Percentiles rank a stretch among this genome's conserved stretches.
Evolutionary conservation across 2,797 vertebrate genomes (phyloP).

Genomic region (Pseudochirops corinnae): DNA sequence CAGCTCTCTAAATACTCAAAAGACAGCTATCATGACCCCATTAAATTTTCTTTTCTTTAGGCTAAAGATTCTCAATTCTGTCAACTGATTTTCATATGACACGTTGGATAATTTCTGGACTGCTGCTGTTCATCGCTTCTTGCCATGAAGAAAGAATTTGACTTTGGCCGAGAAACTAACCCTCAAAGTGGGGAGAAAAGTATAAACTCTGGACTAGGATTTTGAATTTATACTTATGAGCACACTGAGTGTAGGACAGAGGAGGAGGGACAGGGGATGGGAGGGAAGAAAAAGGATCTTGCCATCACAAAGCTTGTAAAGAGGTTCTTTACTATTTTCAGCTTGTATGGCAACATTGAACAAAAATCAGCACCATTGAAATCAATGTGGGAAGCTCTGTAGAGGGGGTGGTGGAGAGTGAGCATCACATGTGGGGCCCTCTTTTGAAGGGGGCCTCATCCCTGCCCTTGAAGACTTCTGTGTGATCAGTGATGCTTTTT

Average conservation of each 20-base stretch:
- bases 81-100: background rate
- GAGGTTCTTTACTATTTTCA: slow-evolving; percentile 65
- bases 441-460: background rate
- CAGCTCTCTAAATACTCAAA: background rate
- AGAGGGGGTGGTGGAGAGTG: background rate
- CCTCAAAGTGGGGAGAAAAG: slow-evolving; percentile 67
- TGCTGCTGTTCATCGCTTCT: background rate
- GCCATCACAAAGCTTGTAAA: slow-evolving; percentile 81
- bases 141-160: background rate
- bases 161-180: slow-evolving; percentile 50
- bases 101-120: background rate
- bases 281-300: slow-evolving; percentile 61
- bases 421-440: background rate
- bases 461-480: background rate
- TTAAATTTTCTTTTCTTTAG: background rate
- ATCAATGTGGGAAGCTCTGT: slow-evolving; percentile 74
- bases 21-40: background rate
- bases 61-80: background rate
- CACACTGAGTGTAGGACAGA: slow-evolving; percentile 50
- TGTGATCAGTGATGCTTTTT: background rate
- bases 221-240: slow-evolving; percentile 76
- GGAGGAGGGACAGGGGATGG: slow-evolving; percentile 33
- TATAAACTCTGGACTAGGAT: slow-evolving; percentile 70
- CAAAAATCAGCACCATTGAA: slow-evolving; percentile 82
- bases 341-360: slow-evolving; percentile 81